These are phyloP conservation scores for Trypoxylon attenuatum DNA, from an alignment of 2,888 invertebrate genomes.

Conservation along the genomic window DNA sequence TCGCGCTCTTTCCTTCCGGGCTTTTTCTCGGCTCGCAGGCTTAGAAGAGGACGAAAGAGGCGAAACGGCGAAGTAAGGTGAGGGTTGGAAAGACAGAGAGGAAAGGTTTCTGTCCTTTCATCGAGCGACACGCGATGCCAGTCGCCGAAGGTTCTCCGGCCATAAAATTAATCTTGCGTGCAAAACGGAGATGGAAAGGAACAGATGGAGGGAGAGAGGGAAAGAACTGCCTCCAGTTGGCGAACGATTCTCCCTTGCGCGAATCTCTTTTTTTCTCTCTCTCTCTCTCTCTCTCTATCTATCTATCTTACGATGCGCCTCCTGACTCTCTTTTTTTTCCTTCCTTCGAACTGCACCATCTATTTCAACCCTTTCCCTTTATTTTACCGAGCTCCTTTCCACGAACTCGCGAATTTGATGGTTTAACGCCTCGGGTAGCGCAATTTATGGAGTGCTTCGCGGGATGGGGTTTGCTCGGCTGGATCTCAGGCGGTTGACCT, in stretches of 20 bases:
- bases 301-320: not conserved
- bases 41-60: not conserved
- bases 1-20: constrained; percentile 40
- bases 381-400: constrained; percentile 9
- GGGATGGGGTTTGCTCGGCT: too few relatives aligned
- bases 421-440: constrained; percentile 44
- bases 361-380: too few relatives aligned
- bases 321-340: not conserved
- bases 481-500: too few relatives aligned
- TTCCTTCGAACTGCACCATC: too few relatives aligned
- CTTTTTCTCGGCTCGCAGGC: constrained; percentile 37
- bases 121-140: constrained; percentile 47
- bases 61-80: not conserved
- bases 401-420: constrained; percentile 46
- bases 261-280: constrained; percentile 6
- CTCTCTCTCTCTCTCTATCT: not conserved
- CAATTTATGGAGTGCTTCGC: constrained; percentile 37
- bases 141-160: constrained; percentile 40
- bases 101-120: constrained; percentile 37
- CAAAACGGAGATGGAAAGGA: constrained; percentile 50
- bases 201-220: constrained; percentile 31
- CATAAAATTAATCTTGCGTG: constrained; percentile 59
- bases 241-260: constrained; percentile 32
- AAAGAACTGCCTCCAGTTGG: constrained; percentile 28
- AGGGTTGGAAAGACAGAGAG: not conserved